These are phyloP conservation scores for Bombyx mori DNA, from an alignment of 1,140 invertebrate species.

Conservation along the genomic window DNA sequence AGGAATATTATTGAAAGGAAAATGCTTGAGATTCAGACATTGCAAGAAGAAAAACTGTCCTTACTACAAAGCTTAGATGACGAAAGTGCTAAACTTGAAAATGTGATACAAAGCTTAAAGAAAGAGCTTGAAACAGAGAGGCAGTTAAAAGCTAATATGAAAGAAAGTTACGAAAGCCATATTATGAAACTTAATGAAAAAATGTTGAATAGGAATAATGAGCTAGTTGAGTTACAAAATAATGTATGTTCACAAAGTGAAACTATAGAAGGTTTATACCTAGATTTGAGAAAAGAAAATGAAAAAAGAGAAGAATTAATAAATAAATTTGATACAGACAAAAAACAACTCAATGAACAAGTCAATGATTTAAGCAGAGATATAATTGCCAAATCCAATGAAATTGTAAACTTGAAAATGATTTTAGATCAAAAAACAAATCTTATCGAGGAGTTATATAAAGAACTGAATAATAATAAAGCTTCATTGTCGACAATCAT, in stretches of 20 bases:
- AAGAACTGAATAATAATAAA: constrained; percentile 27
- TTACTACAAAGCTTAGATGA: constrained; percentile 40
- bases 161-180: constrained; percentile 50
- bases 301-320: constrained; percentile 30
- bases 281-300: constrained; percentile 42
- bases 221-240: constrained; percentile 57
- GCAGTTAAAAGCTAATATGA: constrained; percentile 35
- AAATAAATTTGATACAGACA: constrained; percentile 36
- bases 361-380: constrained; percentile 24
- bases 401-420: constrained; percentile 23
- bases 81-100: constrained; percentile 45
- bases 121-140: constrained; percentile 40
- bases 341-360: constrained; percentile 26
- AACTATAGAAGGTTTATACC: constrained; percentile 42
- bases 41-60: constrained; percentile 53
- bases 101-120: constrained; percentile 37
- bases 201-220: constrained; percentile 56
- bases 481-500: constrained; percentile 20
- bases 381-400: constrained; percentile 24
- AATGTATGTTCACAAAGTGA: constrained; percentile 50
- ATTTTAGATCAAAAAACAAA: constrained; percentile 27
- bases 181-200: constrained; percentile 61
- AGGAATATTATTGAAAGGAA: constrained; percentile 39
- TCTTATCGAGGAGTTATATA: constrained; percentile 26
- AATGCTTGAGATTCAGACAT: constrained; percentile 45